phyloP scores from a whole-genome alignment of 2,888 invertebrate species.

The Sinelater perroti region DNA sequence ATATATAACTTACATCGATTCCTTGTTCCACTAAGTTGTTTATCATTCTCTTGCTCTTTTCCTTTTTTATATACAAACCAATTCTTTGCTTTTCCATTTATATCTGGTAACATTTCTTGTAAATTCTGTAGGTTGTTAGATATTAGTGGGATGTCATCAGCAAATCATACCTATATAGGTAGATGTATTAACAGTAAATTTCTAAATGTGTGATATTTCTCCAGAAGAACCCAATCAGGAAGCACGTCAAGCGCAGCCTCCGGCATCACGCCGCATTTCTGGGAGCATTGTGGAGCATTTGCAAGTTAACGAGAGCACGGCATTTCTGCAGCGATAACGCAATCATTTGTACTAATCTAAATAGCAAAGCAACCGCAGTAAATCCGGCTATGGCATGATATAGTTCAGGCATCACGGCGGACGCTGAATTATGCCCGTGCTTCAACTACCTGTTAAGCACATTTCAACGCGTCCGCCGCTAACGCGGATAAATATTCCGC shows the following conservation, averaged over 20 bases:
- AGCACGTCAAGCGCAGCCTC: slow-evolving; percentile 1
- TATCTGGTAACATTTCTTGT: no score
- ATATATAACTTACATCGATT: no score
- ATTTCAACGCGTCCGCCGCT: slow-evolving; percentile 7
- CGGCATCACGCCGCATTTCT: slow-evolving; percentile 8
- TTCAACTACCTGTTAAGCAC: slow-evolving; percentile 16
- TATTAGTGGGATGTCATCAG: no score
- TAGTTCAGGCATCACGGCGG: slow-evolving; percentile 11
- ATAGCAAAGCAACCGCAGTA: slow-evolving; percentile 24
- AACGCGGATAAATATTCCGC: slow-evolving; percentile 5
- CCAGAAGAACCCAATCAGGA: slow-evolving; percentile 1
- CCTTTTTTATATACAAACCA: no score
- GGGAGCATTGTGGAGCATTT: slow-evolving; percentile 14
- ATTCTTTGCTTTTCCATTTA: no score
- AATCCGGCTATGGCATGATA: slow-evolving; percentile 20
- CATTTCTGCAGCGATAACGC: slow-evolving; percentile 20
- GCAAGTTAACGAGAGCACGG: slow-evolving; percentile 23
- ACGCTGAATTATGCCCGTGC: slow-evolving; percentile 13
- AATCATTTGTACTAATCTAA: slow-evolving; percentile 28
- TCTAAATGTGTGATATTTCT: neutral
- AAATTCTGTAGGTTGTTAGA: no score
- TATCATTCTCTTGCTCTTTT: no score
- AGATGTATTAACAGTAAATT: no score
- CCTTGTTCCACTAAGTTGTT: no score
- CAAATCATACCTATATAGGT: no score